Percentiles rank a stretch among this genome's conserved stretches.
Evolutionary conservation across 2,888 invertebrate genomes (phyloP).

Genomic region (Orthosia incerta): DNA sequence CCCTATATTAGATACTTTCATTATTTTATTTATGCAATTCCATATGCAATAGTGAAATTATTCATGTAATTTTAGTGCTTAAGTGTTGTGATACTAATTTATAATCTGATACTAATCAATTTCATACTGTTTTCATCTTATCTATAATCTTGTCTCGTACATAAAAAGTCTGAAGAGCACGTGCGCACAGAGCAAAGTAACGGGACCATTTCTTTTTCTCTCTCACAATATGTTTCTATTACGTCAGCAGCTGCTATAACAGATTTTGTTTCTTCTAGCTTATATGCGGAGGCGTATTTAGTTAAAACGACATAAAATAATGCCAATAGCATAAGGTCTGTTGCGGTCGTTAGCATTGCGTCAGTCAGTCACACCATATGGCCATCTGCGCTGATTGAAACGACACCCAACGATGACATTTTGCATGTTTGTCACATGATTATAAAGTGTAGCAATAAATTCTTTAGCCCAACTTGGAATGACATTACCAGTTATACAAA

Average conservation of each 20-base stretch:
- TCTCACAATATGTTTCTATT: slow-evolving; percentile 36
- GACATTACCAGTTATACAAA: slow-evolving; percentile 54
- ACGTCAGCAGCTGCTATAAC: slow-evolving; percentile 32
- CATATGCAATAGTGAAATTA: background rate
- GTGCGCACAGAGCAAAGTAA: slow-evolving; percentile 34
- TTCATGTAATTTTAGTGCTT: background rate
- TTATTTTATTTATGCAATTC: background rate
- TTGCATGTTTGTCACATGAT: slow-evolving; percentile 50
- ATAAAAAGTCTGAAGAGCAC: slow-evolving; percentile 22
- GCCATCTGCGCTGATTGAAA: slow-evolving; percentile 62
- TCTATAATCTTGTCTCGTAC: slow-evolving; percentile 28
- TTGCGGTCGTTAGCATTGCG: slow-evolving; percentile 70
- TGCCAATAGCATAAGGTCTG: slow-evolving; percentile 68
- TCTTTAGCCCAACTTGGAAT: slow-evolving; percentile 29
- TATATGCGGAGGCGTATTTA: slow-evolving; percentile 50
- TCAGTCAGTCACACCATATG: slow-evolving; percentile 74
- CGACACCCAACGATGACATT: slow-evolving; percentile 51
- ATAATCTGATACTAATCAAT: slow-evolving; percentile 1
- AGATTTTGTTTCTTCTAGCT: slow-evolving; percentile 25
- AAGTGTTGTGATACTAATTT: background rate
- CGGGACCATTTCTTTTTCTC: slow-evolving; percentile 42
- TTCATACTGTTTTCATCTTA: slow-evolving; percentile 9
- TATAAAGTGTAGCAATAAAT: slow-evolving; percentile 25
- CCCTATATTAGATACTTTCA: background rate
- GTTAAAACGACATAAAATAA: slow-evolving; percentile 65